These are phyloP conservation scores for Oryzias woworae DNA, from an alignment of 2,113 vertebrate species.

Conservation along the genomic window DNA sequence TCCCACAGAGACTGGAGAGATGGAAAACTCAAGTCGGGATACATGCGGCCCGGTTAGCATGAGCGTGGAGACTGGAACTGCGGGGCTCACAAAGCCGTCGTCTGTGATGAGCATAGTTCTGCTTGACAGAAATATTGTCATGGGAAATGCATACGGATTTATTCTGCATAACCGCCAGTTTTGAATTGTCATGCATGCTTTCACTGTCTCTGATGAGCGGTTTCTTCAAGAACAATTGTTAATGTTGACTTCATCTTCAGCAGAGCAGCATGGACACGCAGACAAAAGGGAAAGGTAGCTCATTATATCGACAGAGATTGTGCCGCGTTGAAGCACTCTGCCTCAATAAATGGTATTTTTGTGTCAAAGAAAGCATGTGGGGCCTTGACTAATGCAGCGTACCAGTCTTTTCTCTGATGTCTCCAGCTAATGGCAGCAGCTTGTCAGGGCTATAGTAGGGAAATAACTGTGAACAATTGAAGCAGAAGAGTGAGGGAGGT, in stretches of 20 bases:
- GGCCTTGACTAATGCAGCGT: conserved; percentile 71
- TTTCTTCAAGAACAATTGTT: conserved; percentile 48
- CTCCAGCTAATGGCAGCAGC: conserved; percentile 70
- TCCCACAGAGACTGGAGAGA: background rate
- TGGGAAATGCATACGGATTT: conserved; percentile 31
- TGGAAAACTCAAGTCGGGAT: background rate
- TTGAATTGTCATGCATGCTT: conserved; percentile 33
- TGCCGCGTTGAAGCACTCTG: conserved; percentile 49
- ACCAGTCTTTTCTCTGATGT: conserved; percentile 75
- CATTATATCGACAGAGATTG: conserved; percentile 56
- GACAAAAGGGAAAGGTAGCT: conserved; percentile 27
- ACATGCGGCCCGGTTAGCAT: background rate
- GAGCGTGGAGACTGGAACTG: background rate
- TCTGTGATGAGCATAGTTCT: conserved; percentile 5
- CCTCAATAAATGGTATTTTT: conserved; percentile 73
- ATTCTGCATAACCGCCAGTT: conserved; percentile 29
- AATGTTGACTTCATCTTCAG: conserved; percentile 48
- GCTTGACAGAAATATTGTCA: conserved; percentile 14
- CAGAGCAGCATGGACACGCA: conserved; percentile 18
- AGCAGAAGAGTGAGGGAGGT: conserved; percentile 56
- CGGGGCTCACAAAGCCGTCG: conserved; percentile 8
- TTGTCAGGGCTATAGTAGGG: conserved; percentile 67
- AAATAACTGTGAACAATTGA: conserved; percentile 66
- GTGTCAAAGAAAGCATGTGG: conserved; percentile 65
- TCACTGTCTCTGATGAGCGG: conserved; percentile 41